Base-by-base conservation (phyloP, 2,797 vertebrate species). In the Amblyopsis hoosieri region DNA sequence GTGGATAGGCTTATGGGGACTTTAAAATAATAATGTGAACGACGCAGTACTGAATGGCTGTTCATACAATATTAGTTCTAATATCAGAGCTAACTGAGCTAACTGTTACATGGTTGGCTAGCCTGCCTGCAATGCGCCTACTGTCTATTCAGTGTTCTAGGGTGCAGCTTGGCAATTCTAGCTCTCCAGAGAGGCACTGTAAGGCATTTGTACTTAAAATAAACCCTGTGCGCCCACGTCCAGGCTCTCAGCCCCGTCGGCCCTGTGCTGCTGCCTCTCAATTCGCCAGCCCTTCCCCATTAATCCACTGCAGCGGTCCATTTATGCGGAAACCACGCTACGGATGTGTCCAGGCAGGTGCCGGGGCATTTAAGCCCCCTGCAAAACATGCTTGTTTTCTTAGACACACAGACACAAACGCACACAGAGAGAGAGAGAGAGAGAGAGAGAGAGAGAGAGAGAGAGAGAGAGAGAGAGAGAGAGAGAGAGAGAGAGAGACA, bases 191-290 rank as follows among this genome's bases (percentile, higher is more conserved):
- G 89, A 88, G 62, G n/a, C 81, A 83, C 87, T 88, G 86, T 84
- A 90, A 91, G 86, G 87, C 88, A 89, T 90, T 90, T 88, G 80
- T 82, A 87, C 86, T 90, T 84, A 90, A 91, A 91, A 91, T 91
- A 90, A 90, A 90, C 88, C 80, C 76, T 71, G 79, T 71, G 78
- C 86, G 78, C 88, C 88, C 86, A 89, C 88, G 84, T 87, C 80
- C 83, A 82, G 80, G 82, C 85, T 80, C 76, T 75, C 78, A 83
- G 79, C 79, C 82, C 81, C 52, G 73, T 76, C 73, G 80, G 81
- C 83, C 80, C 67, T 47, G 79, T 7, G 69, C 80, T 79, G 78
- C 83, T 79, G 78, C 83, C 79, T 82, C 81, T 85, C 75, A 80
- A 85, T 80, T 81, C 64, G 77, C 86, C 84, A 83, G 78, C 81